These are phyloP conservation scores for Heterocephalus glaber DNA, from an alignment of 2,113 vertebrate genomes.

Conservation along the genomic window DNA sequence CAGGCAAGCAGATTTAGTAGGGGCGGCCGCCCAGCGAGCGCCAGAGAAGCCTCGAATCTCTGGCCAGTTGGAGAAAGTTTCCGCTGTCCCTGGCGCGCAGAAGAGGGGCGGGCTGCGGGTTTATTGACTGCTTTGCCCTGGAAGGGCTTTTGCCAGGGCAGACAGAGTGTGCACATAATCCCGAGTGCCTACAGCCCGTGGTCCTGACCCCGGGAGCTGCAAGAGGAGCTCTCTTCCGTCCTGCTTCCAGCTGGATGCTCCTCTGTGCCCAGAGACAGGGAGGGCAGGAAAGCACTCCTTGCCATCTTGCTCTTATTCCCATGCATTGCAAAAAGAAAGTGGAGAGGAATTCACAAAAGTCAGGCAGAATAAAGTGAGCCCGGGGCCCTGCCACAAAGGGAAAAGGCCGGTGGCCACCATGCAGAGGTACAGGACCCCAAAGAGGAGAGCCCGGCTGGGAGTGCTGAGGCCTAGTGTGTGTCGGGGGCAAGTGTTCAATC, in stretches of 20 bases:
- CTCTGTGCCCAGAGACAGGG: neutral
- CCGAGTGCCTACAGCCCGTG: neutral
- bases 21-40: neutral
- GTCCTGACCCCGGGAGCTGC: neutral
- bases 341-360: neutral
- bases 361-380: neutral
- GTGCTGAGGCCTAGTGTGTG: neutral
- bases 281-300: neutral
- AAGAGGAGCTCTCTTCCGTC: neutral
- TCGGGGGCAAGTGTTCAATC: neutral
- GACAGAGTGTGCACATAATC: neutral
- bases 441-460: neutral
- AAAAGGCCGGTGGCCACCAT: neutral
- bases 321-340: slow-evolving; percentile 11
- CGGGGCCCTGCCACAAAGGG: slow-evolving; percentile 19
- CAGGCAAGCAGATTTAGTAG: neutral
- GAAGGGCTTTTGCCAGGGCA: neutral
- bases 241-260: neutral
- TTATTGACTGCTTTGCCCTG: neutral
- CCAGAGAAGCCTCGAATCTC: neutral
- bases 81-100: neutral
- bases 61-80: slow-evolving; percentile 69
- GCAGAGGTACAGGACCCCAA: neutral
- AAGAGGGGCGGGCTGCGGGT: neutral
- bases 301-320: neutral